Base-by-base conservation (phyloP, 2,888 invertebrate genomes). In the Miltochrista miniata region DNA sequence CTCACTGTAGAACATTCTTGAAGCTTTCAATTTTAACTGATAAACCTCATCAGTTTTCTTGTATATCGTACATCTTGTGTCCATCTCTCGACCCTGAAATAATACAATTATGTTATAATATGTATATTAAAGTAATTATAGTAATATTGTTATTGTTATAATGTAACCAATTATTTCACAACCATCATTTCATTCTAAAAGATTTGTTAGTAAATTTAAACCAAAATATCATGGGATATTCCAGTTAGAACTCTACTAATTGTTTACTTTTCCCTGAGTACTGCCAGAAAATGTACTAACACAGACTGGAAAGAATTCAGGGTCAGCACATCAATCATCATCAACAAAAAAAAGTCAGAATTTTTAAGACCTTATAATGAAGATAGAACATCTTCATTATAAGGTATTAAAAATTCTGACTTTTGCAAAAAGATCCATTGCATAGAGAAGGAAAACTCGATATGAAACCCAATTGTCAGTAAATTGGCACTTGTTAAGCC, bases 1-100 rank as follows among this genome's bases (percentile, higher is more conserved):
- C 93, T 97, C 97, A 74, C 95, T 95, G 76, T 96, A 96, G 79
- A 98, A 96, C 92, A 95, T 96, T 86, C 99, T 95, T 11, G 99
- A 98, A 38, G 99, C 96, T 90, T 99, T 99, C 88, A 99, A 92
- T 92, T 99, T 99, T 61, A 99, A 93, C 91, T 98, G 98, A 92
- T 99, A 99, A 51, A 97, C 94, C 84, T 98, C 98, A 71, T 99
- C 99, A 57, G 98, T 99, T 93, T 99, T 99, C 92, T 99, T 99
- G 90, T 97, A 99, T 79, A 99, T 97, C 39, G 99, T 98, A 62
- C 99, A 98, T 81, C 98, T 95, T 29, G 98, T 96, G 72, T 99
- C 98, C 88, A 96, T 95, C 88, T 99, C 98, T 72, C 96, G 95
- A 11, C 98, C 98, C 94, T 96, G 74, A 35, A 76, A 75, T 9